phyloP scores from a whole-genome alignment of 92 coral and sea anemone species.

The Epizoanthus ramosus region DNA sequence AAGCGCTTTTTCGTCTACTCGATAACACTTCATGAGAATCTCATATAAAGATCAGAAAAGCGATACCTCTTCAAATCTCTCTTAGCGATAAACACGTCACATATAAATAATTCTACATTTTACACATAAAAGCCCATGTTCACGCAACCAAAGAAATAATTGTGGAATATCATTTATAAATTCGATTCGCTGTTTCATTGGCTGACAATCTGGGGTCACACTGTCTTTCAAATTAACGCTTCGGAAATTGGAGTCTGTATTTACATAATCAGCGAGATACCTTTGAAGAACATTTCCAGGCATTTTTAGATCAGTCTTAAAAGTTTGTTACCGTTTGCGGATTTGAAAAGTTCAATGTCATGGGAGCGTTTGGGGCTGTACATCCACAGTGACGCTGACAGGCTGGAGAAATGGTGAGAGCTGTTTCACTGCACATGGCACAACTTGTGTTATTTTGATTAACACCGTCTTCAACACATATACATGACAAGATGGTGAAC shows the following conservation, averaged over 20 bases:
- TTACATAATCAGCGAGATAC: constrained; percentile 43
- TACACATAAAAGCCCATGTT: background rate
- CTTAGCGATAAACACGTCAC: background rate
- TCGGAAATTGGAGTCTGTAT: constrained; percentile 13
- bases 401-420: constrained; percentile 20
- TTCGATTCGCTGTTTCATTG: constrained; percentile 19
- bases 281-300: constrained; percentile 9
- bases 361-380: background rate
- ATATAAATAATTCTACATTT: background rate
- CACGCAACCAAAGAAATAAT: background rate
- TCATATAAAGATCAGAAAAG: no score
- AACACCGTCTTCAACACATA: background rate
- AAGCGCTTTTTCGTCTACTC: constrained; percentile 1
- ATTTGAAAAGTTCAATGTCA: background rate
- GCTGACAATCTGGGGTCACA: constrained; percentile 15
- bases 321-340: background rate
- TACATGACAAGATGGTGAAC: background rate
- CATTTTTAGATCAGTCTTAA: background rate
- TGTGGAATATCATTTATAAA: constrained; percentile 22
- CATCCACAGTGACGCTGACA: background rate
- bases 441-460: no score
- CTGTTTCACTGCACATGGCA: background rate
- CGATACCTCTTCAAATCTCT: no score
- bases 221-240: constrained; percentile 42
- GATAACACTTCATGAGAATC: no score